phyloP scores from a whole-genome alignment of 2,797 vertebrate species.

The Sebastes iracundus region DNA sequence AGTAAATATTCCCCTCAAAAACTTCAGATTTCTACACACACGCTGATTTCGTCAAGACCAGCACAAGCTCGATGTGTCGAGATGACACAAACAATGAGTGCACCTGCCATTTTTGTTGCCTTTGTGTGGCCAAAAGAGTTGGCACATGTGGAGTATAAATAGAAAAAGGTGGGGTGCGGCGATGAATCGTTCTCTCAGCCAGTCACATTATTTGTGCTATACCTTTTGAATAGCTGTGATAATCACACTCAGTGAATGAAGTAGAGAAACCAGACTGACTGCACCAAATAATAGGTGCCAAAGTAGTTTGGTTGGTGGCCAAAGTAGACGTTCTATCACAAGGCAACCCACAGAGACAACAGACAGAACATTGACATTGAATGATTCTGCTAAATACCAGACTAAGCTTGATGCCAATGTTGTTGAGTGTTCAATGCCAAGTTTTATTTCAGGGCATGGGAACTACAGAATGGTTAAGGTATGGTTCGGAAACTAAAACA shows the following conservation, averaged over 20 bases:
- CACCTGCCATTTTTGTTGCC: constrained; percentile 2
- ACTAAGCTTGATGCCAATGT: not conserved
- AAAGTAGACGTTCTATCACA: not conserved
- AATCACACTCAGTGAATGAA: not conserved
- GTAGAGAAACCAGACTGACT: not conserved
- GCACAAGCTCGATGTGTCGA: not conserved
- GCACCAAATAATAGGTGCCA: not conserved
- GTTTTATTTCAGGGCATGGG: not conserved
- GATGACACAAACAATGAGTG: not conserved
- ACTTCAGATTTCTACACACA: constrained; percentile 2
- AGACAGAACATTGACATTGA: not conserved
- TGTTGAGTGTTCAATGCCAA: not conserved
- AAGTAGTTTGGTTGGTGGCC: not conserved
- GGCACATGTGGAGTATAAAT: not conserved
- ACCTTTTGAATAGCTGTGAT: not conserved
- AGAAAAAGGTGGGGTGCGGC: not conserved
- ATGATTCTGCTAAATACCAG: not conserved
- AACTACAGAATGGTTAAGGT: no score
- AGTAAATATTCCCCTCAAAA: constrained; percentile 22
- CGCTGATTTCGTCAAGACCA: constrained; percentile 20
- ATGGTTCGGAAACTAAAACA: not conserved
- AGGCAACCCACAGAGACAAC: not conserved
- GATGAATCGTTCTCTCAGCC: not conserved
- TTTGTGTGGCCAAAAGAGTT: not conserved
- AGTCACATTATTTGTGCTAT: not conserved